A percentile compares a stretch with the other conserved stretches of the same genome.
These are phyloP conservation scores for Platysteira castanea DNA, from an alignment of 2,113 vertebrate species.

Conservation along the genomic window DNA sequence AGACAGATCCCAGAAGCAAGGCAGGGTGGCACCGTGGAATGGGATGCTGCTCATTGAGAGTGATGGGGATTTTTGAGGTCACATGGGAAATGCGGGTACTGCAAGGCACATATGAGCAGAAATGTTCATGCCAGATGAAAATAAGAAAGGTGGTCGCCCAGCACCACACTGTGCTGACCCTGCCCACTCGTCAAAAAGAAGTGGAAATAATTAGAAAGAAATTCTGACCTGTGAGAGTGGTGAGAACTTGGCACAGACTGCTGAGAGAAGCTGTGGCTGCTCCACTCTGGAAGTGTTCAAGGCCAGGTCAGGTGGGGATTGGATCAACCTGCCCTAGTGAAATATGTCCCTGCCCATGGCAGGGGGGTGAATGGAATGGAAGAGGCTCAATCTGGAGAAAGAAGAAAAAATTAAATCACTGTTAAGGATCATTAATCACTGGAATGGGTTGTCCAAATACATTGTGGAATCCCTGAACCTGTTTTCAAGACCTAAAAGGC, in stretches of 20 bases:
- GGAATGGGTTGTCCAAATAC: not conserved
- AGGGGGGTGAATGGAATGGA: not conserved
- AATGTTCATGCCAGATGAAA: not conserved
- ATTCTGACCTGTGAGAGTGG: not conserved
- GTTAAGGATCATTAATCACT: not conserved
- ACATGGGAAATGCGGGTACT: fast-evolving
- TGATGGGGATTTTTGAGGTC: not conserved
- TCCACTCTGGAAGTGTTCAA: not conserved
- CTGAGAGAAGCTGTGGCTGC: not conserved
- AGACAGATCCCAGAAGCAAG: not conserved
- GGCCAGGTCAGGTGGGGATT: not conserved
- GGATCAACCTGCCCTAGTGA: not conserved
- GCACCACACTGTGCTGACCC: not conserved
- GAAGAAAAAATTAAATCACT: not conserved
- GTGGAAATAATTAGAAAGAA: not conserved
- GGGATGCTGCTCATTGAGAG: not conserved
- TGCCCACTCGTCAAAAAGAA: not conserved
- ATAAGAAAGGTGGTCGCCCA: not conserved
- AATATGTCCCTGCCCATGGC: not conserved
- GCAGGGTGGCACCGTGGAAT: not conserved
- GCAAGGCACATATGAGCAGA: not conserved
- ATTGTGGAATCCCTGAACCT: not conserved
- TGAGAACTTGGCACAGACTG: not conserved
- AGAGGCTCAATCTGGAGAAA: not conserved
- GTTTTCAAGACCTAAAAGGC: not conserved